Evolutionary conservation across 2,797 vertebrate genomes (phyloP).

Genomic region (Megalops cyprinoides): DNA sequence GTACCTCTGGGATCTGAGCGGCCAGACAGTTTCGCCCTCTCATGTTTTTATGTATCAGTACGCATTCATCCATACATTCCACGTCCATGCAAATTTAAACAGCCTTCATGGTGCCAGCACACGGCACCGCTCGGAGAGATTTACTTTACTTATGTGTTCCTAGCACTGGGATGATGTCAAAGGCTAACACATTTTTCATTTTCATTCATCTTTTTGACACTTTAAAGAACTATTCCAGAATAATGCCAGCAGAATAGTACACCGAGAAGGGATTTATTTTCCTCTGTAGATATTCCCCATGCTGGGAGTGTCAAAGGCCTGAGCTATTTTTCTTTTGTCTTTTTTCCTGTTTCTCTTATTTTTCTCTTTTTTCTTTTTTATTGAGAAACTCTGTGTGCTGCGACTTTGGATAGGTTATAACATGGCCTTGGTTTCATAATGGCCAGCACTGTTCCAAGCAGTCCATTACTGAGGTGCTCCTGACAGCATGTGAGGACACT

Average conservation of each 20-base stretch:
- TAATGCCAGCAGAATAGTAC: background rate
- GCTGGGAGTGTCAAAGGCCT: background rate
- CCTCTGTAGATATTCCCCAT: background rate
- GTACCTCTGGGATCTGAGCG: background rate
- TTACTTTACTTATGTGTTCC: background rate
- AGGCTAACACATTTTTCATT: background rate
- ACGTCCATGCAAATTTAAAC: background rate
- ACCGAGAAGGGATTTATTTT: background rate
- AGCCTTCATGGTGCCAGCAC: background rate
- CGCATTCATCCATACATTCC: background rate
- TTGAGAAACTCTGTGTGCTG: background rate
- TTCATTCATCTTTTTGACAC: background rate
- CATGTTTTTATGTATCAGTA: constrained; percentile 6
- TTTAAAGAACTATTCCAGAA: background rate
- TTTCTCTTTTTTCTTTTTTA: background rate
- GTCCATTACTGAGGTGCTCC: background rate
- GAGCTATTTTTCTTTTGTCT: background rate
- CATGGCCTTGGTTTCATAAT: background rate
- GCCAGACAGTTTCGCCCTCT: background rate
- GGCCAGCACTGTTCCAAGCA: background rate
- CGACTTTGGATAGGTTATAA: background rate
- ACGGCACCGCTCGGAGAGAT: background rate
- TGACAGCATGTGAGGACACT: background rate
- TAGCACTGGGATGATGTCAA: background rate
- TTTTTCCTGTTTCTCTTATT: too few relatives aligned